Percentiles rank a stretch among this genome's conserved stretches.
These are phyloP conservation scores for Augiades crinisus DNA, from an alignment of 2,888 invertebrate genomes.

Conservation along the genomic window DNA sequence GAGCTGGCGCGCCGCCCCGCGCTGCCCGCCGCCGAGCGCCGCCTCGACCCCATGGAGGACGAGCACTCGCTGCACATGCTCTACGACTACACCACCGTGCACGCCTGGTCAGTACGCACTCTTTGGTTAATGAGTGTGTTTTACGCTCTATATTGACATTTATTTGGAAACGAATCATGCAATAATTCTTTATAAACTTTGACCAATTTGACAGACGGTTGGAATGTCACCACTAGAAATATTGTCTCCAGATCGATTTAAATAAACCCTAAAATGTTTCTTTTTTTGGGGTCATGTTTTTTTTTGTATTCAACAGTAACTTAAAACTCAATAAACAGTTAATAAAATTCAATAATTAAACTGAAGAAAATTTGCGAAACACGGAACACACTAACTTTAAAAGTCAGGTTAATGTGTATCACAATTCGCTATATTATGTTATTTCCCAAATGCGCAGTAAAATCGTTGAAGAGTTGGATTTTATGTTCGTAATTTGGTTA, in stretches of 20 bases:
- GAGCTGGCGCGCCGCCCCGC: conserved; percentile 39
- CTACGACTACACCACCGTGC: conserved; percentile 93
- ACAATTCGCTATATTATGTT: conserved; percentile 50
- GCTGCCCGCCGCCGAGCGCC: conserved; percentile 89
- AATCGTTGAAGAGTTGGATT: conserved; percentile 40
- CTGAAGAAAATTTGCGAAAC: conserved; percentile 2
- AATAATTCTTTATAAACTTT: too few species aligned
- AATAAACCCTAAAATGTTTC: too few species aligned
- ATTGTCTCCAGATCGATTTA: too few species aligned
- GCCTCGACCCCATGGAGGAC: conserved; percentile 89
- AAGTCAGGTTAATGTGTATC: conserved; percentile 43
- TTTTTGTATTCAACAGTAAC: too few species aligned
- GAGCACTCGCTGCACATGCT: conserved; percentile 90
- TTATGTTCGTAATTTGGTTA: conserved; percentile 55
- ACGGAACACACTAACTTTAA: conserved; percentile 18
- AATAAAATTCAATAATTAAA: not conserved
- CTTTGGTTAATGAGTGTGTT: too few species aligned
- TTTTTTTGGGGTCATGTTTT: too few species aligned
- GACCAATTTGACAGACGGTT: too few species aligned
- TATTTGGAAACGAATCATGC: too few species aligned
- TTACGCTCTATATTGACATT: too few species aligned
- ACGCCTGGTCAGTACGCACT: conserved; percentile 87
- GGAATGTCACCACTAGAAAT: too few species aligned
- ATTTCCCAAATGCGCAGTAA: conserved; percentile 56
- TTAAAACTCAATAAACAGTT: not conserved